phyloP scores from a whole-genome alignment of 2,797 vertebrate genomes.

The Cryptoprocta ferox region DNA sequence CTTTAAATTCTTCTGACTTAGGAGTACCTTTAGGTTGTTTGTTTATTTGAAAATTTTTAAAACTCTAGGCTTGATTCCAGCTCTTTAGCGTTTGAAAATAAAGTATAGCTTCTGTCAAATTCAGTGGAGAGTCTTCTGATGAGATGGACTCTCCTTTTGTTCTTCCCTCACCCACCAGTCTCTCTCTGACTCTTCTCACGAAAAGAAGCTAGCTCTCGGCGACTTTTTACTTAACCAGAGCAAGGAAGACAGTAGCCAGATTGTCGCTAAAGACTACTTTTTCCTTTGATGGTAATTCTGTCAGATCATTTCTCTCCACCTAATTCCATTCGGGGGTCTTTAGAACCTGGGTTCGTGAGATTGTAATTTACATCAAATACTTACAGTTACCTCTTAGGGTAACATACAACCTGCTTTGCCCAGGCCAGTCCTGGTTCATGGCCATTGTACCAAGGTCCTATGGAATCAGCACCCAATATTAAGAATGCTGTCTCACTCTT shows the following conservation, averaged over 20 bases:
- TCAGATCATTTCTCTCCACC: constrained; percentile 11
- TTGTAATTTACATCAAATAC: background rate
- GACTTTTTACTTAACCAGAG: constrained; percentile 8
- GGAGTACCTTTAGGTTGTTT: background rate
- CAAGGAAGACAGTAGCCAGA: background rate
- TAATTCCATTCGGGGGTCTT: constrained; percentile 41
- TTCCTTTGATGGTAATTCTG: background rate
- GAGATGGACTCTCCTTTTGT: background rate
- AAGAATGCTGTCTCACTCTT: constrained; percentile 25
- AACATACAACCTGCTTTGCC: background rate
- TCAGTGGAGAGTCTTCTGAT: background rate
- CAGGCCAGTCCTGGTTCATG: background rate
- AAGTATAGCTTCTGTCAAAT: background rate
- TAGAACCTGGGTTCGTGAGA: constrained; percentile 12
- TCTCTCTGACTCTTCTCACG: background rate
- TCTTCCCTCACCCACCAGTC: background rate
- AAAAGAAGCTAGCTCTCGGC: background rate
- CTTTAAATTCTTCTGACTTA: background rate
- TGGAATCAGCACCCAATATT: background rate
- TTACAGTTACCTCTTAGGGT: background rate
- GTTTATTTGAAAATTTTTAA: background rate
- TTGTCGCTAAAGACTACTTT: background rate
- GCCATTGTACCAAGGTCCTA: background rate
- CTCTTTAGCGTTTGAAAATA: background rate
- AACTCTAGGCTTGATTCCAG: background rate